Evolutionary conservation across 2,113 vertebrate species (phyloP).

Genomic region (Andinoacara biseriatus): DNA sequence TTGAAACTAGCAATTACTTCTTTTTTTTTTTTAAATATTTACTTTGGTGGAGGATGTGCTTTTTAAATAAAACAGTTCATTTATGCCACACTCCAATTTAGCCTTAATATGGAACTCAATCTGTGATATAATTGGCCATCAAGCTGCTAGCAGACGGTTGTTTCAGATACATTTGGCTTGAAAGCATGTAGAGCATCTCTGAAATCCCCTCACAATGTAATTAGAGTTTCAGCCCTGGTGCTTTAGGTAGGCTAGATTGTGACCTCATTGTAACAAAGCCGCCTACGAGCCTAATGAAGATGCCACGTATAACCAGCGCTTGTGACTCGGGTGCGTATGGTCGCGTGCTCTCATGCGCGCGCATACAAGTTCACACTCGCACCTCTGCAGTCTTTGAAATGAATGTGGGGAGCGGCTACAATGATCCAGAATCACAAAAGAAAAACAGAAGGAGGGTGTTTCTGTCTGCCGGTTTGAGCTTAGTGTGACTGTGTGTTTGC

Average conservation of each 20-base stretch:
- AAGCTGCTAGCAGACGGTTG: neutral
- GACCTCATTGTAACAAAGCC: neutral
- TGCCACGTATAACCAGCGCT: neutral
- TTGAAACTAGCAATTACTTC: conserved; percentile 3
- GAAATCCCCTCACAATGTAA: neutral
- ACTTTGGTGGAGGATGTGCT: neutral
- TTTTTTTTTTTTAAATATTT: neutral
- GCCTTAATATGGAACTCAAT: neutral
- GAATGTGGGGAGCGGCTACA: neutral
- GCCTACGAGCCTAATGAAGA: neutral
- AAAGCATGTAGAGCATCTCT: neutral
- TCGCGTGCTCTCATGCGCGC: neutral
- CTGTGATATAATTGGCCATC: neutral
- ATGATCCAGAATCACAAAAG: neutral
- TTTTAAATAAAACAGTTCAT: neutral
- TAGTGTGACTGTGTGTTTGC: neutral
- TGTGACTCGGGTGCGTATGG: neutral
- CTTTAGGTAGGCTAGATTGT: neutral
- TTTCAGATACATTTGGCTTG: neutral
- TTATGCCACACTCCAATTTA: neutral
- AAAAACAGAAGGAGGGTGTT: neutral
- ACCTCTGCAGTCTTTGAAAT: neutral
- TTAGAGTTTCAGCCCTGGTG: neutral
- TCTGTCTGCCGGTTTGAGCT: neutral
- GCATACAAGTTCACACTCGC: neutral